A percentile compares a stretch with the other conserved stretches of the same genome.
Conservation (phyloP, 2,113 vertebrate species). For the Sclerurus mexicanus region DNA sequence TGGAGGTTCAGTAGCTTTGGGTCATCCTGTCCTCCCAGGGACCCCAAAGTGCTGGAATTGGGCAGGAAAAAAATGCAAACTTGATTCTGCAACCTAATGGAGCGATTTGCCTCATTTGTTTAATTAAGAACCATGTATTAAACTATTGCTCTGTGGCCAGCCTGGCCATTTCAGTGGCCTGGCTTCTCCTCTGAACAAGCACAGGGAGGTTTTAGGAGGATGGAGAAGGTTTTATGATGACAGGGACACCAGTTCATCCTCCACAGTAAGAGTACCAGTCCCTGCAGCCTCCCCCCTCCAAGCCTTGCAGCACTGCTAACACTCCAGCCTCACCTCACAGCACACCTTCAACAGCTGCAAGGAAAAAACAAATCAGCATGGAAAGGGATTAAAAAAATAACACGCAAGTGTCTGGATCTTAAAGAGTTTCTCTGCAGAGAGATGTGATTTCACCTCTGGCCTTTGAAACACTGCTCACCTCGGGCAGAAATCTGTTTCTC, state of each 20-base stretch:
- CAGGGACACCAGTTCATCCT: background rate
- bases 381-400: background rate
- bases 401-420: background rate
- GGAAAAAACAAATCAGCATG: background rate
- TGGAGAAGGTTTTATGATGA: background rate
- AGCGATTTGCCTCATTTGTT: background rate
- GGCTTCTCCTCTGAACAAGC: background rate
- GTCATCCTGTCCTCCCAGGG: background rate
- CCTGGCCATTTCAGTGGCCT: background rate
- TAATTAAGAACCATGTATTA: background rate
- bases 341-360: background rate
- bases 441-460: background rate
- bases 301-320: background rate
- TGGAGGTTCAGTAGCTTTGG: background rate
- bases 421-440: background rate
- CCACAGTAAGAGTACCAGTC: background rate
- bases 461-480: background rate
- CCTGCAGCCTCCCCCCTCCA: background rate
- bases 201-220: background rate
- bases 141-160: background rate
- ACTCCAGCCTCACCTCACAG: fast-evolving
- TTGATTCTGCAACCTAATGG: fast-evolving
- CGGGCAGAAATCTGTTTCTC: background rate
- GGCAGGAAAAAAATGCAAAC: background rate
- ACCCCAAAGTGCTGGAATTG: background rate